Percentiles rank a stretch among this genome's conserved stretches.
Evolutionary conservation across 2,888 invertebrate genomes (phyloP).

Genomic region (Furcula furcula): DNA sequence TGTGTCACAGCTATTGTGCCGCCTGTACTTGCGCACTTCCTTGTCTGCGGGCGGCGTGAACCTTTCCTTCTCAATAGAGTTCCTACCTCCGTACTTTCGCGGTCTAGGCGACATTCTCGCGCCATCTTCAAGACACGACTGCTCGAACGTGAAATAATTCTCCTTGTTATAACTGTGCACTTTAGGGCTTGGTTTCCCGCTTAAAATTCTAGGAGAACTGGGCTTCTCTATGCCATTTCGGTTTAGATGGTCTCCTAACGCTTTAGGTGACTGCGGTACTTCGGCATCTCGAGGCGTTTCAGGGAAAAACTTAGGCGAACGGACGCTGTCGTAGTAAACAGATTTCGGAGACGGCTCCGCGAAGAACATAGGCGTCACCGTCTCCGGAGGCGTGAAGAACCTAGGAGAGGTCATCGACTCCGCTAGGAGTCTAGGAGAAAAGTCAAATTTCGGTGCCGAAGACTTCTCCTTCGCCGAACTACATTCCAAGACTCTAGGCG

Average conservation of each 20-base stretch:
- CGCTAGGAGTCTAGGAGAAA: slow-evolving; percentile 65
- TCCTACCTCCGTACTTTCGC: slow-evolving; percentile 64
- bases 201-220: slow-evolving; percentile 57
- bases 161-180: slow-evolving; percentile 69
- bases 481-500: slow-evolving; percentile 64
- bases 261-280: slow-evolving; percentile 64
- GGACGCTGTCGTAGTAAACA: slow-evolving; percentile 69
- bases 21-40: slow-evolving; percentile 61
- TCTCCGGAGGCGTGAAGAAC: slow-evolving; percentile 73
- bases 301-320: slow-evolving; percentile 72
- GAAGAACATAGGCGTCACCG: slow-evolving; percentile 68
- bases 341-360: slow-evolving; percentile 70
- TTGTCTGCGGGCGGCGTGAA: slow-evolving; percentile 71
- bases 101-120: slow-evolving; percentile 54
- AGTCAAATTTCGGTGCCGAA: slow-evolving; percentile 65
- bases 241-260: slow-evolving; percentile 59
- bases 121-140: slow-evolving; percentile 43
- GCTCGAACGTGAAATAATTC: slow-evolving; percentile 73
- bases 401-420: slow-evolving; percentile 66
- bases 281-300: slow-evolving; percentile 65
- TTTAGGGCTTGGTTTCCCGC: slow-evolving; percentile 68
- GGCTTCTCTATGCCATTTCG: slow-evolving; percentile 68
- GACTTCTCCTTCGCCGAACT: slow-evolving; percentile 70
- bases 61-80: slow-evolving; percentile 67
- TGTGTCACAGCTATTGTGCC: slow-evolving; percentile 74